phyloP scores from a whole-genome alignment of 1,140 invertebrate species.

The Aethina tumida region DNA sequence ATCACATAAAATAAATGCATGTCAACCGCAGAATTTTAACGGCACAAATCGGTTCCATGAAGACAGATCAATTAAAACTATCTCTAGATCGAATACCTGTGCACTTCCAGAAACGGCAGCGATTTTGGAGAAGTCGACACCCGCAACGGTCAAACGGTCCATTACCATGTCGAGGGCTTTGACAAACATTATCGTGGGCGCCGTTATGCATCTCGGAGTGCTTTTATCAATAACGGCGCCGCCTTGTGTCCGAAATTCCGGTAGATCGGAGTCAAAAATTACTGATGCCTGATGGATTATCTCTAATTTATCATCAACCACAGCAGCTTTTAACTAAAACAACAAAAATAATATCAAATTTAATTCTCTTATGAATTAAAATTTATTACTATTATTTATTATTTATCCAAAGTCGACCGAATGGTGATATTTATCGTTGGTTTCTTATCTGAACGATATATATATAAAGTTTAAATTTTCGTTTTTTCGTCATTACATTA shows the following conservation, averaged over 20 bases:
- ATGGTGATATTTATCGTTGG: no score
- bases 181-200: slow-evolving; percentile 87
- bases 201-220: slow-evolving; percentile 52
- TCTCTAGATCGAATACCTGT: slow-evolving; percentile 51
- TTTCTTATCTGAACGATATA: no score
- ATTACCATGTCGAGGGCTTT: slow-evolving; percentile 89
- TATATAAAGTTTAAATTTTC: no score
- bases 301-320: slow-evolving; percentile 65
- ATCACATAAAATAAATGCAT: slow-evolving; percentile 2
- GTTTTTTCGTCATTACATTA: no score
- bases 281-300: slow-evolving; percentile 71
- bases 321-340: slow-evolving; percentile 75
- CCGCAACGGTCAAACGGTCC: slow-evolving; percentile 68
- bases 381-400: no score
- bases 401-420: no score
- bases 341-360: slow-evolving; percentile 1
- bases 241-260: slow-evolving; percentile 78
- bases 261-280: slow-evolving; percentile 81
- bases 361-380: not conserved
- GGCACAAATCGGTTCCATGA: no score
- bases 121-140: slow-evolving; percentile 74
- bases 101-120: slow-evolving; percentile 79
- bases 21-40: slow-evolving; percentile 2
- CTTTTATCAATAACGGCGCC: slow-evolving; percentile 61
- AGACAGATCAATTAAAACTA: slow-evolving; percentile 9